These are phyloP conservation scores for Mesitornis unicolor DNA, from an alignment of 2,113 vertebrate species.

Conservation along the genomic window DNA sequence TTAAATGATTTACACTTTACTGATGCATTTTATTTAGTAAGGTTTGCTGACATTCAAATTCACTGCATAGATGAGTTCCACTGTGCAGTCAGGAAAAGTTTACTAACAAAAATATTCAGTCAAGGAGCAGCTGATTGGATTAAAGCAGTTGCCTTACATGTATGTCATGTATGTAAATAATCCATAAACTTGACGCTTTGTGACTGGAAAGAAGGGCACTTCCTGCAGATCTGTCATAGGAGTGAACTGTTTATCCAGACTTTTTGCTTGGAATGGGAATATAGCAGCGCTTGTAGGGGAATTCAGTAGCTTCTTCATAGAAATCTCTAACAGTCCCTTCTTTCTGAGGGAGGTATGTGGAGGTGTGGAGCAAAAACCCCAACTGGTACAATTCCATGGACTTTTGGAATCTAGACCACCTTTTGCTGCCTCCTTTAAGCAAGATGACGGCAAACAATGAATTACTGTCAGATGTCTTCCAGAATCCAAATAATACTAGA, in stretches of 20 bases:
- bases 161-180: not conserved
- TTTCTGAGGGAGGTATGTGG: not conserved
- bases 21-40: not conserved
- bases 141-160: not conserved
- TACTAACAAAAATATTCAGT: not conserved
- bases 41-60: not conserved
- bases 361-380: accelerated
- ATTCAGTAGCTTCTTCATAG: not conserved
- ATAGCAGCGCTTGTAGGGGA: not conserved
- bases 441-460: not conserved
- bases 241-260: not conserved
- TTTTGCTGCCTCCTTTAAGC: not conserved
- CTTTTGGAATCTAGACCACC: not conserved
- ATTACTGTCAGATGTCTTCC: not conserved
- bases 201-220: not conserved
- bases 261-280: not conserved
- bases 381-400: not conserved
- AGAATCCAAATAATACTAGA: not conserved
- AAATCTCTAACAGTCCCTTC: not conserved
- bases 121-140: not conserved
- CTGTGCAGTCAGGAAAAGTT: not conserved
- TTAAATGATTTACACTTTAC: not conserved
- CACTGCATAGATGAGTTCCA: not conserved
- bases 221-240: not conserved
- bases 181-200: not conserved